A percentile compares a stretch with the other conserved stretches of the same genome.
These are phyloP conservation scores for Desoria tigrina DNA, from an alignment of 2,888 invertebrate species.

Conservation along the genomic window DNA sequence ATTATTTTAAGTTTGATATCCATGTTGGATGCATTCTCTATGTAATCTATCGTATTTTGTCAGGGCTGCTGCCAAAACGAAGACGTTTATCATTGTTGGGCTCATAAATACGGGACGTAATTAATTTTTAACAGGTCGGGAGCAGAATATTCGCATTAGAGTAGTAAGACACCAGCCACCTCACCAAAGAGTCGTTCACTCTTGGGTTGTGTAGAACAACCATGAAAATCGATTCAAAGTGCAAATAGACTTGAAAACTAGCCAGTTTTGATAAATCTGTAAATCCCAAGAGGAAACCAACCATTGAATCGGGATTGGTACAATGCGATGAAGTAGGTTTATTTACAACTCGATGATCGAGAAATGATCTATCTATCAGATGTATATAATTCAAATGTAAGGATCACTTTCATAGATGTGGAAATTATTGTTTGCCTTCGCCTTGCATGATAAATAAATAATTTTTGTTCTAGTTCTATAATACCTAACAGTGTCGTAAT, in stretches of 20 bases:
- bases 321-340: too few relatives aligned
- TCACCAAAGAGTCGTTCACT: constrained; percentile 38
- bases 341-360: too few relatives aligned
- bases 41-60: constrained; percentile 6
- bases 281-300: neutral
- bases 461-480: too few relatives aligned
- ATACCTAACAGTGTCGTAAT: too few relatives aligned
- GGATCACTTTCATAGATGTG: too few relatives aligned
- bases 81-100: constrained; percentile 3
- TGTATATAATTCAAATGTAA: too few relatives aligned
- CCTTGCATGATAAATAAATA: too few relatives aligned
- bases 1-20: constrained; percentile 8
- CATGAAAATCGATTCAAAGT: neutral
- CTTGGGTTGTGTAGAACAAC: constrained; percentile 31
- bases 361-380: too few relatives aligned
- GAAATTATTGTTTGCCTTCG: too few relatives aligned
- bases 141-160: constrained; percentile 46
- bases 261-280: constrained; percentile 8
- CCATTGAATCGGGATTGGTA: too few relatives aligned
- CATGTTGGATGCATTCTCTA: constrained; percentile 5
- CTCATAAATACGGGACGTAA: constrained; percentile 13
- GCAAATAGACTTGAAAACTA: constrained; percentile 11
- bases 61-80: constrained; percentile 1
- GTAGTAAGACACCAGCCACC: constrained; percentile 32
- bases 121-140: constrained; percentile 37